Base-by-base conservation (phyloP, 92 coral and sea anemone genomes). In the Anthopleura xanthogrammica region DNA sequence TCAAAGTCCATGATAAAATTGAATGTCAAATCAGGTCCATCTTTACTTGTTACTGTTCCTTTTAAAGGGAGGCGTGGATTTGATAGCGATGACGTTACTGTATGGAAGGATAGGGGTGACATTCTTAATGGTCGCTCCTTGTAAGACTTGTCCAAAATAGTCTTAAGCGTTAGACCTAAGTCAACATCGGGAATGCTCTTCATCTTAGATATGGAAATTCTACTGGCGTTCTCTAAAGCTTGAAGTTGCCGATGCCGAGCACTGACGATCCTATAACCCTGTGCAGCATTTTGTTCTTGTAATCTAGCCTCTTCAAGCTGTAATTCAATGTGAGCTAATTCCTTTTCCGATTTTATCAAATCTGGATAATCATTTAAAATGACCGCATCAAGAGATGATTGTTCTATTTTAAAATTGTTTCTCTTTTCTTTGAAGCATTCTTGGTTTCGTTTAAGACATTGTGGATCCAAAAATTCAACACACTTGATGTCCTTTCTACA, bases 1-100 rank as follows among this genome's bases (percentile, higher is more conserved):
- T 19, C 83, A 76, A 93, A 91, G 56, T 93, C 91, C 88, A 93
- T 87, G 23, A 85, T 72, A 72, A 91, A 76, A 41, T 79, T 80
- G 22, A 93, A 56, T n/a, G 55, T 29, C 78, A 86, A 80, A 56
- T 77, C 76, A 12, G 16, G 52, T 1, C 94, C 91, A 39, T 78
- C 71, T 54, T 72, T 66, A 23, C 88, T 77, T 42, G 64, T 77
- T 6, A 87, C 71, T 20, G 24, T 71, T 41, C 80, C 91, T 22
- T 40, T 43, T 13, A 89, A 77, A 3, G 94, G 97, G 17, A 93
- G 88, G 22, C 70, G 73, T 0, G 86, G 16, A 12, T 86, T 79
- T 5, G 88, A 72, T 3, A 83, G 12, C 41, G 92, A 70, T 13
- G 83, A 50, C 56, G 90, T 74, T 17, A 79, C 58, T 48, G 78